These are phyloP conservation scores for Probaryconus sp. DNA, from an alignment of 1,140 invertebrate species.

Conservation along the genomic window DNA sequence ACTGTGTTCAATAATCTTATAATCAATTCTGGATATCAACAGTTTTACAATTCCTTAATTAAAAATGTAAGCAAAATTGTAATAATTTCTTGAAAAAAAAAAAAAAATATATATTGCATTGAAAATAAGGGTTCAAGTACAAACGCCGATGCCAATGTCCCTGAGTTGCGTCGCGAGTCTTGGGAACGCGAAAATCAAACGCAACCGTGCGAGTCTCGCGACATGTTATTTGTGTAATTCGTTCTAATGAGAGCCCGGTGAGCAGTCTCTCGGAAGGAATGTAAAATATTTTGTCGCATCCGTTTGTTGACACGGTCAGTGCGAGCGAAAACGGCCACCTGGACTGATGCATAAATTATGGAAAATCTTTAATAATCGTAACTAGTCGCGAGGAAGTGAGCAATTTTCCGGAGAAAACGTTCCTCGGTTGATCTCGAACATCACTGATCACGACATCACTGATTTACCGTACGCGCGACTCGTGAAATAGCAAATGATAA, in stretches of 20 bases:
- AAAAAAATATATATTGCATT: too few relatives aligned
- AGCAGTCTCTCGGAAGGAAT: conserved; percentile 22
- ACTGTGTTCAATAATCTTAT: too few relatives aligned
- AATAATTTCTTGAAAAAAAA: too few relatives aligned
- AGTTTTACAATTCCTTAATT: too few relatives aligned
- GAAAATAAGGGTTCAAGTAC: too few relatives aligned
- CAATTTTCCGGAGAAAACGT: conserved; percentile 17
- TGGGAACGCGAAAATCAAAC: conserved; percentile 31
- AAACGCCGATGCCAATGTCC: not conserved
- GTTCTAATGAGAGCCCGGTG: conserved; percentile 17
- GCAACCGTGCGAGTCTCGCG: conserved; percentile 35
- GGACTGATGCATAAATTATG: conserved; percentile 4
- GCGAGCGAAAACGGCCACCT: not conserved
- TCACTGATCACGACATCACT: not conserved
- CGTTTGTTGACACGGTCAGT: conserved; percentile 15
- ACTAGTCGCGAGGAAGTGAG: conserved; percentile 14
- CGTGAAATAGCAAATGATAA: too few relatives aligned
- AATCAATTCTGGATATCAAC: too few relatives aligned
- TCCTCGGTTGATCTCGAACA: conserved; percentile 14
- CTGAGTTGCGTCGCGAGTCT: not conserved
- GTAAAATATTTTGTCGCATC: conserved; percentile 44
- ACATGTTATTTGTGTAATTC: conserved; percentile 45
- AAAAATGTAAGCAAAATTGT: too few relatives aligned
- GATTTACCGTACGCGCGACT: not conserved
- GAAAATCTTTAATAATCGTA: conserved; percentile 27